Evolutionary conservation across 2,797 vertebrate genomes (phyloP).

Genomic region (Gymnopithys bicolor): DNA sequence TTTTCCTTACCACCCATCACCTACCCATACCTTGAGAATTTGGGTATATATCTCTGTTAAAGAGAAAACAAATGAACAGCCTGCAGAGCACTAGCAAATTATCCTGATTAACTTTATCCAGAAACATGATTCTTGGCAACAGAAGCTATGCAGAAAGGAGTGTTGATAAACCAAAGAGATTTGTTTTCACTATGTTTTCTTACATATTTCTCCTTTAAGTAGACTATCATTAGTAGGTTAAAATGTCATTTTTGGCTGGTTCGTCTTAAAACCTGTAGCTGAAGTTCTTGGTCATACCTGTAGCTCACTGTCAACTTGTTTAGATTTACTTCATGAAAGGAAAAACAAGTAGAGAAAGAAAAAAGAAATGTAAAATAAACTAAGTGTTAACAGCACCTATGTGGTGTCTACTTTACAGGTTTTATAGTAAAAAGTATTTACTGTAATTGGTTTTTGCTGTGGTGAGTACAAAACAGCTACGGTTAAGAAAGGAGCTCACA

Average conservation of each 20-base stretch:
- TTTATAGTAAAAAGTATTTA: conserved; percentile 13
- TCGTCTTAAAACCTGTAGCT: background rate
- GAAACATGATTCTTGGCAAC: background rate
- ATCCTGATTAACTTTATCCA: background rate
- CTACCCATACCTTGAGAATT: background rate
- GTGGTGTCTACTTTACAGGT: background rate
- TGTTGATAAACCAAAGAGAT: background rate
- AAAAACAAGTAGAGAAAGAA: background rate
- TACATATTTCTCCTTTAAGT: background rate
- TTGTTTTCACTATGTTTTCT: background rate
- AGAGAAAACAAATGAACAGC: background rate
- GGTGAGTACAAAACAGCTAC: background rate
- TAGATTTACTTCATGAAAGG: background rate
- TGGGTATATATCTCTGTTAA: background rate
- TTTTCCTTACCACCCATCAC: background rate
- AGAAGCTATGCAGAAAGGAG: background rate
- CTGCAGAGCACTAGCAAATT: background rate
- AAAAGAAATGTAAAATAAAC: background rate
- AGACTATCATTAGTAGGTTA: background rate
- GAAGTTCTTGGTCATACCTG: background rate
- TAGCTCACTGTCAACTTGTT: background rate
- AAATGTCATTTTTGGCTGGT: background rate
- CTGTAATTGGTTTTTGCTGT: background rate
- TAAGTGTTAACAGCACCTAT: background rate
- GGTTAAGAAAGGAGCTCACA: background rate